Base-by-base conservation (phyloP, 2,888 invertebrate species). In the Podabrus alpinus region DNA sequence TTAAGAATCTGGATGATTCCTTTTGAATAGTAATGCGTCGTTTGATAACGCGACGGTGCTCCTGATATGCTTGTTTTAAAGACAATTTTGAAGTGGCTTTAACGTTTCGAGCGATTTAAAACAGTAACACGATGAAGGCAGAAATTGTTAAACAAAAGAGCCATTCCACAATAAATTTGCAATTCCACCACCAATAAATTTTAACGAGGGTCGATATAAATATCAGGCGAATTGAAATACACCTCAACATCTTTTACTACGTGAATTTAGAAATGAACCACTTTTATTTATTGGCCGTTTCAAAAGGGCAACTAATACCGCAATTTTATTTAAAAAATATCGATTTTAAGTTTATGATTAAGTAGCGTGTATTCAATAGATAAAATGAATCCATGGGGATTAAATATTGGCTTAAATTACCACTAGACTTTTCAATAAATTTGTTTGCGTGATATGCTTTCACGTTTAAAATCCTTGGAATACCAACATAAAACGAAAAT, bases 1-100 rank as follows among this genome's bases (percentile, higher is more conserved):
- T 76, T 76, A 76, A 76, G 75, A 73, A 76, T 76, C 67, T 70
- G 72, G 75, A 76, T 75, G 75, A 72, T 75, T 76, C 75, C 73
- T 76, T 76, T 73, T 73, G 75, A 73, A 73, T 76, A 62, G 69
- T 69, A 76, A 76, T 76, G 73, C 68, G 45, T 70, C 68, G 69
- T 71, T 70, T 76, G 72, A 73, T 76, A 76, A 68, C 67, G 73
- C 68, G 72, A 76, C 68, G 73, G 70, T 59, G 69, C 72, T 69
- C 62, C n/a, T 64, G 45, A 45, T 45, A 45, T 45, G 45, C 45
- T 45, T 45, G 45, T 45, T 45, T 45, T 45, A 45, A n/a, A 45
- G 45, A 45, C 45, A 45, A 45, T 45, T 45, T 45, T 45, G 45
- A 45, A 45, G 45, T n/a, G n/a, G 45, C 45, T 45, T 45, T 45